Evolutionary conservation across 2,797 vertebrate genomes (phyloP).

Genomic region (Macrochelys suwanniensis): DNA sequence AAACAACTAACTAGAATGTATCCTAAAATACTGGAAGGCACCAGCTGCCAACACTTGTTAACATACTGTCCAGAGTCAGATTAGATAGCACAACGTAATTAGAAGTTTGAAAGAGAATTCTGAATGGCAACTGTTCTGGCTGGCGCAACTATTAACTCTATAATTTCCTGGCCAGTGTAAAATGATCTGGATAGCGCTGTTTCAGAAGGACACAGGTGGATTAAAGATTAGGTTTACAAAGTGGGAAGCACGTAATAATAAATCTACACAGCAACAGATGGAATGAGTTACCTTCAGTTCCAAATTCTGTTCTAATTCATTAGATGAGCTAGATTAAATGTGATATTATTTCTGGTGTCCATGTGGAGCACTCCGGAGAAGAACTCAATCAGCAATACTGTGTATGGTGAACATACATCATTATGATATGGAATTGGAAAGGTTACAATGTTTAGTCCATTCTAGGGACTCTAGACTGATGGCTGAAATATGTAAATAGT

Average conservation of each 20-base stretch:
- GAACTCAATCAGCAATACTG: background rate
- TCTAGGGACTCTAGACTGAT: background rate
- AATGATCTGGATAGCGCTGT: background rate
- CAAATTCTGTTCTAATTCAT: background rate
- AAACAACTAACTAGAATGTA: conserved; percentile 22
- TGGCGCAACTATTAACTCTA: background rate
- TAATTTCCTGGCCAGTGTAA: background rate
- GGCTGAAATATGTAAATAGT: background rate
- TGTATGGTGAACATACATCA: background rate
- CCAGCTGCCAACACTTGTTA: background rate
- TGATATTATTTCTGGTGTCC: background rate
- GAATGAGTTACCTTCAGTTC: background rate
- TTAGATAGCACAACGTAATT: background rate
- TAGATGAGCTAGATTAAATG: background rate
- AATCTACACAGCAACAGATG: background rate
- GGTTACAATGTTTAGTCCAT: background rate
- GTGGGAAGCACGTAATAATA: background rate
- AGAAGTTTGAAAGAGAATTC: conserved; percentile 1
- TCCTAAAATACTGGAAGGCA: background rate
- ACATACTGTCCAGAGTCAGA: background rate
- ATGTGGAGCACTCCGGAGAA: background rate
- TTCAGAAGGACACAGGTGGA: background rate
- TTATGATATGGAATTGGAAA: background rate
- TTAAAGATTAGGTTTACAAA: background rate
- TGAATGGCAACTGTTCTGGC: conserved; percentile 6